Percentiles rank a stretch among this genome's conserved stretches.
These are phyloP conservation scores for Leuciscus idus DNA, from an alignment of 2,113 vertebrate species.

Conservation along the genomic window DNA sequence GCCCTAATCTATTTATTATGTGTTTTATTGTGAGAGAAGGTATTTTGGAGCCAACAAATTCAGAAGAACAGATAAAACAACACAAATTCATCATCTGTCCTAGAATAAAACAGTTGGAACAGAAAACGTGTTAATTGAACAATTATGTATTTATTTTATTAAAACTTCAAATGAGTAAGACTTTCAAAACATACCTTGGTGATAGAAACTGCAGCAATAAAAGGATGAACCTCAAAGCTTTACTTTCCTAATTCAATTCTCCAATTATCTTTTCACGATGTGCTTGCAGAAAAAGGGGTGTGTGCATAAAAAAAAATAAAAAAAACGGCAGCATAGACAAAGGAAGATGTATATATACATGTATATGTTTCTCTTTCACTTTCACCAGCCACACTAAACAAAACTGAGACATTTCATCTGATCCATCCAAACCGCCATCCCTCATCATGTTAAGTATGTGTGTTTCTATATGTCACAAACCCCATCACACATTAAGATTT, in stretches of 20 bases:
- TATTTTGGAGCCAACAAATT: neutral
- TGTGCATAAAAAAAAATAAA: neutral
- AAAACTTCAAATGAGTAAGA: neutral
- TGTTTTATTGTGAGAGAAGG: neutral
- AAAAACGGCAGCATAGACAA: neutral
- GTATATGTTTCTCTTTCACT: neutral
- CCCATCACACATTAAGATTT: slow-evolving; percentile 10
- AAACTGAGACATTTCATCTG: slow-evolving; percentile 20
- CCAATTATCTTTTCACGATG: neutral
- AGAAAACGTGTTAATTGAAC: neutral
- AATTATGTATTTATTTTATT: neutral
- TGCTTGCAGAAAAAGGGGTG: neutral
- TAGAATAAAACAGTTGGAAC: neutral
- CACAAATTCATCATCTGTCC: neutral
- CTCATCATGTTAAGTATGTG: neutral
- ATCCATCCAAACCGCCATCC: neutral
- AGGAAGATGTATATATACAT: neutral
- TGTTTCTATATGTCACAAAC: neutral
- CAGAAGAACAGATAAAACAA: neutral
- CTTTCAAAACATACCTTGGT: slow-evolving; percentile 7
- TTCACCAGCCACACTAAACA: slow-evolving; percentile 1
- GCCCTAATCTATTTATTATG: neutral
- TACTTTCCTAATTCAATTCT: slow-evolving; percentile 1
- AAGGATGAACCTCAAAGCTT: neutral
- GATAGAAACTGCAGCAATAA: slow-evolving; percentile 15